phyloP scores from a whole-genome alignment of 2,113 vertebrate genomes.

The Cyanistes caeruleus region DNA sequence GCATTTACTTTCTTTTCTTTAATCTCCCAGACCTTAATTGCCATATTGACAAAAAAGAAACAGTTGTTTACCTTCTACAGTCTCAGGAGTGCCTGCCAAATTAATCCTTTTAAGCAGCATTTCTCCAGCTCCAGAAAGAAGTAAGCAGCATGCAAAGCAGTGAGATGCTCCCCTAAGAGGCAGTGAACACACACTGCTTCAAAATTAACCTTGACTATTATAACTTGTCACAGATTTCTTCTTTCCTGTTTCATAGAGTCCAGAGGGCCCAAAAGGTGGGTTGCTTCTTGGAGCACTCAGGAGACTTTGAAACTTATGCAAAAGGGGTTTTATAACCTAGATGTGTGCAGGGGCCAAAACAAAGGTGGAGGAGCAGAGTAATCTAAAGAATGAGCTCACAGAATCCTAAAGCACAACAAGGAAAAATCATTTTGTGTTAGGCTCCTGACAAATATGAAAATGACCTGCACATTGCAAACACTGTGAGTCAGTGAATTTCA shows the following conservation, averaged over 20 bases:
- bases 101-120: constrained; percentile 78
- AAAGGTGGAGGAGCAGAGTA: neutral
- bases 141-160: constrained; percentile 72
- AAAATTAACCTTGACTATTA: constrained; percentile 65
- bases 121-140: constrained; percentile 73
- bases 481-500: neutral
- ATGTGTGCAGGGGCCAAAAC: neutral
- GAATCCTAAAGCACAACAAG: neutral
- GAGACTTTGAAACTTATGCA: neutral
- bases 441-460: neutral
- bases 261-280: neutral
- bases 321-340: neutral
- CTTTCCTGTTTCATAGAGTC: neutral
- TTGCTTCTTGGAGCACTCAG: neutral
- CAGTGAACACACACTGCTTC: constrained; percentile 8
- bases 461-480: neutral
- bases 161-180: constrained; percentile 53
- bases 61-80: constrained; percentile 81
- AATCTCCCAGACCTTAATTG: constrained; percentile 79
- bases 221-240: neutral
- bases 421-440: neutral
- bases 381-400: neutral
- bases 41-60: constrained; percentile 82
- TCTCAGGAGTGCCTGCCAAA: constrained; percentile 78
- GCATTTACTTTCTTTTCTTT: constrained; percentile 77